Evolutionary conservation across 2,113 vertebrate genomes (phyloP), one percentile per base, ranked within the genome.

Genomic region (Eonycteris spelaea): DNA sequence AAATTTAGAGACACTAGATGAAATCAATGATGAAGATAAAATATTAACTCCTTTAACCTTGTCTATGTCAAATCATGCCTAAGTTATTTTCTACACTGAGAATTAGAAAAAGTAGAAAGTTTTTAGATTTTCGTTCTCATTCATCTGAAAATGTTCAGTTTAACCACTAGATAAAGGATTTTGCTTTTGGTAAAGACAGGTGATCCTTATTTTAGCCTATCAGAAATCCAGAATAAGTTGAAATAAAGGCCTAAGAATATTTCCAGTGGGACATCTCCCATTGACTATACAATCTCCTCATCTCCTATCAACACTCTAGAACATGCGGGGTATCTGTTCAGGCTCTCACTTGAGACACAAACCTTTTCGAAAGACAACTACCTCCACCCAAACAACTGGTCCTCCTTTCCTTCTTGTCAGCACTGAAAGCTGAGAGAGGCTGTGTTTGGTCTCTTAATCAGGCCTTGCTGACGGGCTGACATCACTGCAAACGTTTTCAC

Each of bases 401-500:
- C 86, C 79, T 85, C 53, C 61, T 91, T 88, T 79, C 43, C 85
- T 85, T 78, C 86, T 65, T 97, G 96, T 97, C 95, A 96, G 85
- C 95, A 94, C 95, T 13, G 19, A 1, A 35, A 6, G 63, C 73
- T n/a, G 33, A 93, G 80, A 77, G 53, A 85, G 67, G 65, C 95
- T 77, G 35, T 82, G 73, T 95, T 95, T 87, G 90, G 91, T 95
- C 35, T 96, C 84, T 88, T 94, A 86, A 96, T 97, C 95, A 95
- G 93, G 38, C 35, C 88, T 94, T 92, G 95, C 70, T 97, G 94
- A 95, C 0, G 83, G 86, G 92, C 92, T 96, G 90, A 97, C 96
- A 96, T 94, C 92, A 90, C 67, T 86, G 65, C 94, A 95, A 86
- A 96, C 51, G 77, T 96, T 95, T 97, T 95, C 94, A 96, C 94